These are phyloP conservation scores for Xylota sylvarum DNA, from an alignment of 2,888 invertebrate species.

Conservation along the genomic window DNA sequence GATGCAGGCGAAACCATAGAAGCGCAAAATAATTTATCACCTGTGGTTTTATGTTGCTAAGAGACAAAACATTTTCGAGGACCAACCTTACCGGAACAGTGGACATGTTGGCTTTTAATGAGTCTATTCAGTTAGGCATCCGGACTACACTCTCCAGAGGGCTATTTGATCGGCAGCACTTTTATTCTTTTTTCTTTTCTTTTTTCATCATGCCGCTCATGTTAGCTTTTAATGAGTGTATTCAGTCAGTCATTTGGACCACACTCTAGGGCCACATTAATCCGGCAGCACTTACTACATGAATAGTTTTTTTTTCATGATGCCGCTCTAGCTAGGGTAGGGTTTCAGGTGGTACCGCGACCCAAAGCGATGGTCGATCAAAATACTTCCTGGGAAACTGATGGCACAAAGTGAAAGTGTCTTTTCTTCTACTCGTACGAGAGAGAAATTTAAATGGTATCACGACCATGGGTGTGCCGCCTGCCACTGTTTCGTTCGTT, in stretches of 20 bases:
- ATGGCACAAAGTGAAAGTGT: constrained; percentile 71
- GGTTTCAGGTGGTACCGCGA: constrained; percentile 11
- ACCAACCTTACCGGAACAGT: constrained; percentile 49
- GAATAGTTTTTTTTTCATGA: constrained; percentile 33
- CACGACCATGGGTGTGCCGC: constrained; percentile 72
- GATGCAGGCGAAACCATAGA: constrained; percentile 38
- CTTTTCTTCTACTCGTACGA: background rate
- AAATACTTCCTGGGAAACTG: constrained; percentile 57
- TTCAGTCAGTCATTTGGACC: constrained; percentile 68
- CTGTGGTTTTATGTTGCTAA: constrained; percentile 43
- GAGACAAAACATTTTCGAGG: constrained; percentile 10
- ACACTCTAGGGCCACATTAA: constrained; percentile 38
- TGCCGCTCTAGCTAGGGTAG: constrained; percentile 30
- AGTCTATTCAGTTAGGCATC: constrained; percentile 69
- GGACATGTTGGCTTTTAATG: constrained; percentile 66
- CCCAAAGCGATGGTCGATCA: constrained; percentile 43
- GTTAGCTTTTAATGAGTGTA: constrained; percentile 67
- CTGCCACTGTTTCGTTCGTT: constrained; percentile 24
- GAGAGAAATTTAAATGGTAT: constrained; percentile 40
- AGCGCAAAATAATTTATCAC: constrained; percentile 75
- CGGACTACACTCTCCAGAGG: constrained; percentile 36
- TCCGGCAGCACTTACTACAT: constrained; percentile 4
- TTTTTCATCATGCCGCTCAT: constrained; percentile 42
- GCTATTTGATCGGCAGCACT: constrained; percentile 39
- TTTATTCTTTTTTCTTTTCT: constrained; percentile 3